Base-by-base conservation (phyloP, 2,113 vertebrate species). In the Perca fluviatilis region DNA sequence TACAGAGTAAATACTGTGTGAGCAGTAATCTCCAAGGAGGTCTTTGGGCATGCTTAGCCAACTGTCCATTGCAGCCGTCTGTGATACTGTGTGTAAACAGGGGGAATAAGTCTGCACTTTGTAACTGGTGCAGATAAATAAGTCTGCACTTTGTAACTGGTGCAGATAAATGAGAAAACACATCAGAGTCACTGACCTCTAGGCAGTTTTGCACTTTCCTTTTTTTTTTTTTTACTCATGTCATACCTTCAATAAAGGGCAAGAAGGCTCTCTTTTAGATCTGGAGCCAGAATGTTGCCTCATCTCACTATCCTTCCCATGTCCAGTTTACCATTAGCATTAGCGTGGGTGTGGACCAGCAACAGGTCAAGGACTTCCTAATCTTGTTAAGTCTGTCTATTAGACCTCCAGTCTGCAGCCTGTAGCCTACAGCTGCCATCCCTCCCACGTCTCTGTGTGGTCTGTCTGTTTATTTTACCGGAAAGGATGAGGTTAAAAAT, bases 31-130 rank as follows among this genome's bases (percentile, higher is more conserved):
- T 75, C 47, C 19, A 21, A 27, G 79, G 88, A 87, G 82, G 78
- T 88, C 86, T 56, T 56, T 6, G 58, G 57, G 50, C 51, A 47
- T 77, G 77, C 47, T 83, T 9, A 40, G 58, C 70, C 83, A 91
- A 88, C 88, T 92, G 88, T 86, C 82, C 69, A 11, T 5, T 51
- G 81, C 90, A 92, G 90, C 91, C 89, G 93, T 90, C 81, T 36
- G 33, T 79, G 80, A 66, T 33, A 62, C 50, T n/a, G 67, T 65
- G 72, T 65, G 50, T 76, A 16, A 14, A 18, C n/a, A 5, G 43
- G 7, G 46, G 21, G 27, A 57, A 23, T 58, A 51, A n/a, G 23
- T 11, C 25, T 15, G 50, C 57, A 65, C 23, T 78, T 76, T 79
- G 21, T 67, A 46, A 43, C 30, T 60, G 18, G 51, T 68, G 53